Evolutionary conservation across 2,888 invertebrate genomes (phyloP).

Genomic region (Caenorhabditis drosophilae): DNA sequence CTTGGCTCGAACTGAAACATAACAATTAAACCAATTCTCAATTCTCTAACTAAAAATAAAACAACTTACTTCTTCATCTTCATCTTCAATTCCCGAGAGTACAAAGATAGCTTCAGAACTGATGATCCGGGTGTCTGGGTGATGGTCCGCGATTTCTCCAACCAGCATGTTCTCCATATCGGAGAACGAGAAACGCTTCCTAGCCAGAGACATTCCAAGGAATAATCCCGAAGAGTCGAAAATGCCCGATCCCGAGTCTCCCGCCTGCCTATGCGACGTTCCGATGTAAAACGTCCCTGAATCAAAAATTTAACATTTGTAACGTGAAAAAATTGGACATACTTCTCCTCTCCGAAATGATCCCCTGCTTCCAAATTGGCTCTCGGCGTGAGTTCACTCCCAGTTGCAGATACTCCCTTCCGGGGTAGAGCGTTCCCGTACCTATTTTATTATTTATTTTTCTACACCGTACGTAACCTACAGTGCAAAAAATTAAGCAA

Average conservation of each 20-base stretch:
- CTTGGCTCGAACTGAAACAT: conserved; percentile 12
- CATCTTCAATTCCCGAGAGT: conserved; percentile 3
- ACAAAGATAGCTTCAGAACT: conserved; percentile 3
- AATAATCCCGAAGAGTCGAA: conserved; percentile 3
- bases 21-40: conserved; percentile 12
- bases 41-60: conserved; percentile 13
- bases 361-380: conserved; percentile 5
- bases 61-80: conserved; percentile 5
- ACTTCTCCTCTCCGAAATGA: conserved; percentile 3
- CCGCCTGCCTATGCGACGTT: conserved; percentile 2
- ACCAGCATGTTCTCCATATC: conserved; percentile 4
- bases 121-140: conserved; percentile 6
- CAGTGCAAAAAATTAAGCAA: too few relatives aligned
- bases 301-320: conserved; percentile 11
- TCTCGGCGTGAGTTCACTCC: neutral
- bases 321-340: conserved; percentile 11
- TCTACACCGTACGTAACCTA: too few relatives aligned
- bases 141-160: conserved; percentile 10
- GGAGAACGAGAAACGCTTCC: neutral
- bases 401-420: conserved; percentile 6
- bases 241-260: conserved; percentile 4
- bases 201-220: conserved; percentile 9
- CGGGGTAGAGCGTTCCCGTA: conserved; percentile 1
- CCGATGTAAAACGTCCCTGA: conserved; percentile 4
- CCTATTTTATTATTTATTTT: too few relatives aligned